Evolutionary conservation across 2,113 vertebrate genomes (phyloP).

Genomic region (Martes martes): DNA sequence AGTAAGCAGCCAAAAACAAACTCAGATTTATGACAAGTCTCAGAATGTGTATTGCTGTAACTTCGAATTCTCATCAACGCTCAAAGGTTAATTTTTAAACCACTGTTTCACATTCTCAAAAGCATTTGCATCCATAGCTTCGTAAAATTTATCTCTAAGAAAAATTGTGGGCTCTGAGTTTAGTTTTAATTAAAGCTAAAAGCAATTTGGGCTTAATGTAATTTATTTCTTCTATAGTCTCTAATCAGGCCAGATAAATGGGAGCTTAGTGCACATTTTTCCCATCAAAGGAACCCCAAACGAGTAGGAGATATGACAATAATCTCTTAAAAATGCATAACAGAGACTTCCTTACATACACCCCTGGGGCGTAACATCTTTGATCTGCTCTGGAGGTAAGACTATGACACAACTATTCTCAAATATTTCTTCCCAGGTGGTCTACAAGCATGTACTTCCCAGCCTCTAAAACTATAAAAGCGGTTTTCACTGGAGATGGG

Average conservation of each 20-base stretch:
- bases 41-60: background rate
- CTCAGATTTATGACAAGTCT: background rate
- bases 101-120: background rate
- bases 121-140: background rate
- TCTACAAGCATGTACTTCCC: background rate
- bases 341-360: background rate
- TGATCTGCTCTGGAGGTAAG: background rate
- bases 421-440: background rate
- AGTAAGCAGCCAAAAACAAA: background rate
- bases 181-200: background rate
- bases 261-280: background rate
- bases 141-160: background rate
- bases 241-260: background rate
- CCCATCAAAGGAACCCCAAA: background rate
- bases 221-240: background rate
- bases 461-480: background rate
- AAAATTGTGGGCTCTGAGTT: background rate
- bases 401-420: background rate
- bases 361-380: background rate
- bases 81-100: background rate
- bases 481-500: background rate
- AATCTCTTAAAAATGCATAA: background rate
- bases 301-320: background rate
- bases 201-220: background rate
- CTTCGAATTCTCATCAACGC: background rate